These are phyloP conservation scores for Acanthococcus lagerstroemiae DNA, from an alignment of 2,888 invertebrate genomes.

Conservation along the genomic window DNA sequence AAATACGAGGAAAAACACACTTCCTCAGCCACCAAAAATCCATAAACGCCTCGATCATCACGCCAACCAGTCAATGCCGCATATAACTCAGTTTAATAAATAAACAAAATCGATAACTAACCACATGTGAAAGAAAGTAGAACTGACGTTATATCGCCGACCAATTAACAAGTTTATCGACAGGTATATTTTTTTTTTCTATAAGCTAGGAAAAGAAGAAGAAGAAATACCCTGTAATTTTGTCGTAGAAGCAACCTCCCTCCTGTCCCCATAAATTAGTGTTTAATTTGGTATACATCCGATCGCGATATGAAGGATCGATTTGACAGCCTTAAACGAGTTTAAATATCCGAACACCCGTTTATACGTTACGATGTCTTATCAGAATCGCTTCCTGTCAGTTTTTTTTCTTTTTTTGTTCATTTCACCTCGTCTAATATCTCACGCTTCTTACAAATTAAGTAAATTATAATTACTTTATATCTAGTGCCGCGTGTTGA, in stretches of 20 bases:
- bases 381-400: slow-evolving; percentile 27
- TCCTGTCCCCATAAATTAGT: slow-evolving; percentile 17
- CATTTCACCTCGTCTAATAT: not conserved
- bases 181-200: not conserved
- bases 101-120: not conserved
- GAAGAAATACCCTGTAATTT: slow-evolving; percentile 24
- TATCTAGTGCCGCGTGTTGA: too few relatives aligned
- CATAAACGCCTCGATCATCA: too few relatives aligned
- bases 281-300: slow-evolving; percentile 30
- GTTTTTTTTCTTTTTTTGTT: slow-evolving; percentile 1
- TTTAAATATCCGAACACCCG: slow-evolving; percentile 22
- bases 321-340: slow-evolving; percentile 28
- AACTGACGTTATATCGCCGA: not conserved
- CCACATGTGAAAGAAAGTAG: not conserved
- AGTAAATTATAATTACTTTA: not conserved
- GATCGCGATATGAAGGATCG: slow-evolving; percentile 24
- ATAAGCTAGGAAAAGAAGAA: too few relatives aligned
- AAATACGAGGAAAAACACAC: too few relatives aligned
- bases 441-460: not conserved
- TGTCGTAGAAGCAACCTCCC: slow-evolving; percentile 20
- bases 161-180: slow-evolving; percentile 11
- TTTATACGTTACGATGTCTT: slow-evolving; percentile 19
- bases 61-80: too few relatives aligned
- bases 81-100: too few relatives aligned
- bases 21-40: too few relatives aligned